Conservation (phyloP, 2,113 vertebrate genomes). For the Rallus limicola region DNA sequence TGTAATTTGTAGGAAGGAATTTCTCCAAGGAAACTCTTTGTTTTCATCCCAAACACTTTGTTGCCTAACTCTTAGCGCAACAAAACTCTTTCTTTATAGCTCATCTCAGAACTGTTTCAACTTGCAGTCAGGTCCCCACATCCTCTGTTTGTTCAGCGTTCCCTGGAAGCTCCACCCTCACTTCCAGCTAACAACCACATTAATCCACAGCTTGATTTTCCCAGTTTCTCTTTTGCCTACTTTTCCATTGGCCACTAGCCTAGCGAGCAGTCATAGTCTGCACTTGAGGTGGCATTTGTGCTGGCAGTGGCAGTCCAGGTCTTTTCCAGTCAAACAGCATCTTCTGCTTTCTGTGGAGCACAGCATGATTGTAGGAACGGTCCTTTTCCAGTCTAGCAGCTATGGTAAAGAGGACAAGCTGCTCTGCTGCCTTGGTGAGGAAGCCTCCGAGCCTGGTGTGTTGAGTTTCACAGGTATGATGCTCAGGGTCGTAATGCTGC, state of each 20-base stretch:
- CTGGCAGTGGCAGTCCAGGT: background rate
- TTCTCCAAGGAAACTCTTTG: constrained; percentile 59
- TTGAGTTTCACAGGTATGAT: constrained; percentile 63
- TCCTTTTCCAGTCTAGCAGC: constrained; percentile 79
- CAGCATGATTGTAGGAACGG: constrained; percentile 82
- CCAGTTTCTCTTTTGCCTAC: background rate
- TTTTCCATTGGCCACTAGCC: background rate
- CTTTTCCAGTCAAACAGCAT: background rate
- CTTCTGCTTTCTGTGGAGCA: background rate
- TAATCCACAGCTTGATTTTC: background rate
- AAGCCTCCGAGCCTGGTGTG: constrained; percentile 13
- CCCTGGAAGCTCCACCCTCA: constrained; percentile 47
- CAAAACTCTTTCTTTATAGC: background rate
- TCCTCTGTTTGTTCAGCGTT: constrained; percentile 5
- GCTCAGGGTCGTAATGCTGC: background rate
- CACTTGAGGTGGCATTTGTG: background rate
- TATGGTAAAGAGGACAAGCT: constrained; percentile 81
- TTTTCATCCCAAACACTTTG: constrained; percentile 39
- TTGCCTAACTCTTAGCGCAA: background rate
- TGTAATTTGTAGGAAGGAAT: background rate
- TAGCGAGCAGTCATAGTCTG: background rate
- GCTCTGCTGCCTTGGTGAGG: constrained; percentile 62
- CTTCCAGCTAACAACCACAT: constrained; percentile 11
- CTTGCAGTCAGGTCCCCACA: constrained; percentile 2
- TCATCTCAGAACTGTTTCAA: constrained; percentile 28